These are phyloP conservation scores for Anabas testudineus DNA, from an alignment of 2,797 vertebrate genomes.

Conservation along the genomic window DNA sequence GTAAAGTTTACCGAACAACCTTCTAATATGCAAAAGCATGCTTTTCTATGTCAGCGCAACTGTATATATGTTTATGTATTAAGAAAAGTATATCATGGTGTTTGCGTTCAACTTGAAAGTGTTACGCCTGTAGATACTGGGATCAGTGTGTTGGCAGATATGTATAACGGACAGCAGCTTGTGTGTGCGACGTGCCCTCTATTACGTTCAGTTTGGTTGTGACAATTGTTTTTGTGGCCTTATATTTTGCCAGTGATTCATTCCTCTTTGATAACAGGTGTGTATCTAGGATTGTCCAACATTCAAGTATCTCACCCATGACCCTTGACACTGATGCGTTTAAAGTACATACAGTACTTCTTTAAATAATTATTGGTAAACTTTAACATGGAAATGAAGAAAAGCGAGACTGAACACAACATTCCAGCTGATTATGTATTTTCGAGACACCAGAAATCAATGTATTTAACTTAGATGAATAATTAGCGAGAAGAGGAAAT, in stretches of 20 bases:
- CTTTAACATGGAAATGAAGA: constrained; percentile 31
- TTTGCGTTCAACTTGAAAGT: constrained; percentile 55
- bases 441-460: constrained; percentile 24
- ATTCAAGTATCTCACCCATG: constrained; percentile 53
- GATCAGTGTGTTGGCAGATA: constrained; percentile 64
- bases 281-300: constrained; percentile 64
- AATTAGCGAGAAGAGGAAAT: constrained; percentile 34
- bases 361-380: constrained; percentile 42
- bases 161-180: constrained; percentile 68
- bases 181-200: constrained; percentile 71
- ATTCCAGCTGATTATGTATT: constrained; percentile 59
- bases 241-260: constrained; percentile 71
- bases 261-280: constrained; percentile 74
- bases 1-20: constrained; percentile 77
- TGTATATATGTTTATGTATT: constrained; percentile 77
- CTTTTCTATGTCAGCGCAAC: constrained; percentile 76
- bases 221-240: constrained; percentile 77
- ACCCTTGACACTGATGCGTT: constrained; percentile 59
- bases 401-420: constrained; percentile 47
- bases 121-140: constrained; percentile 68
- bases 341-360: constrained; percentile 33
- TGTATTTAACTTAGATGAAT: constrained; percentile 28
- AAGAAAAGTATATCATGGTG: constrained; percentile 56
- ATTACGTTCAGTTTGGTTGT: constrained; percentile 72
- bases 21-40: constrained; percentile 84